Evolutionary conservation across 2,113 vertebrate species (phyloP).

Genomic region (Crotalus helleri): DNA sequence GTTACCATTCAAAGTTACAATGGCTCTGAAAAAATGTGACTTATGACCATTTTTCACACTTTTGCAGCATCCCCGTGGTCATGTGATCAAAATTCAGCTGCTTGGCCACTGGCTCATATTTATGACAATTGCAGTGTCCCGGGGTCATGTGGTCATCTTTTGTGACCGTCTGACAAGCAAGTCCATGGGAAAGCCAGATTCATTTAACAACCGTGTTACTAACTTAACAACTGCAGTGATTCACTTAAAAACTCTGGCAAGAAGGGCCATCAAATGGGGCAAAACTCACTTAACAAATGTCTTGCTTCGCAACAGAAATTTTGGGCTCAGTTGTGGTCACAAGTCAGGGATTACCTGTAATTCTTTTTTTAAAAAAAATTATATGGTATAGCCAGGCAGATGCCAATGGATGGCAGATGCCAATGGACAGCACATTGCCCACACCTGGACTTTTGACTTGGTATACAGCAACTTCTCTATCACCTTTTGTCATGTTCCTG

Average conservation of each 20-base stretch:
- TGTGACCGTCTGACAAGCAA: background rate
- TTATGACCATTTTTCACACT: background rate
- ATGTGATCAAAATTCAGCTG: background rate
- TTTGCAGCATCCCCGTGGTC: background rate
- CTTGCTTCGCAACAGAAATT: background rate
- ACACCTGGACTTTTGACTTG: background rate
- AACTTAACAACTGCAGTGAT: background rate
- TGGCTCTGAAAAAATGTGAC: background rate
- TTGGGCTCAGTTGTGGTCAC: background rate
- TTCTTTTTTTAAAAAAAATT: background rate
- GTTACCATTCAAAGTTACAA: background rate
- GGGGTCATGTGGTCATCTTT: background rate
- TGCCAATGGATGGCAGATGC: background rate
- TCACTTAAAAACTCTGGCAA: background rate
- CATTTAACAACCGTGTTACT: background rate
- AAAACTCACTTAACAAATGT: background rate
- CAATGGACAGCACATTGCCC: background rate
- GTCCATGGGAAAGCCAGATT: background rate
- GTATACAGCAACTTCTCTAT: background rate
- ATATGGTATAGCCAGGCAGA: background rate
- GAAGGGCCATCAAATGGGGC: background rate
- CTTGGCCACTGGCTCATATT: background rate
- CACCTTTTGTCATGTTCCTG: background rate
- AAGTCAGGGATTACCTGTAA: background rate
- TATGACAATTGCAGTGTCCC: background rate